A percentile compares a stretch with the other conserved stretches of the same genome.
These are phyloP conservation scores for Apoderus coryli DNA, from an alignment of 2,888 invertebrate species.

Conservation along the genomic window DNA sequence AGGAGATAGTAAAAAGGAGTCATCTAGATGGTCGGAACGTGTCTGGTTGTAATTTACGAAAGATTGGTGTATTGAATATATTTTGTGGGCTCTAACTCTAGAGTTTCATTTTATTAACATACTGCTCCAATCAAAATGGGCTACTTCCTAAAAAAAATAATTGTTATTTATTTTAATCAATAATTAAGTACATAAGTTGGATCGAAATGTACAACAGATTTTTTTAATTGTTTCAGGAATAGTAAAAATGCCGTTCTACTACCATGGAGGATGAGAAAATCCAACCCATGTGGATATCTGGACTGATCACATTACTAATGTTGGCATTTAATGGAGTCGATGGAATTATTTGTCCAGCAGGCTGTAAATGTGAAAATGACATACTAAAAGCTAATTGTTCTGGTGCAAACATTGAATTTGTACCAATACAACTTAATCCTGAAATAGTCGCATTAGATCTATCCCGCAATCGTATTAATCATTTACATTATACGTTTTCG, in stretches of 20 bases:
- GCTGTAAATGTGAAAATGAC: constrained; percentile 71
- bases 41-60: too few relatives aligned
- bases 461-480: constrained; percentile 68
- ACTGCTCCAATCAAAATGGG: too few relatives aligned
- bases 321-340: constrained; percentile 15
- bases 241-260: neutral
- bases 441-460: constrained; percentile 71
- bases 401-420: constrained; percentile 64
- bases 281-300: neutral
- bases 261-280: constrained; percentile 1
- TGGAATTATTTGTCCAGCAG: constrained; percentile 50
- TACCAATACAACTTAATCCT: constrained; percentile 81
- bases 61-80: too few relatives aligned
- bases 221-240: neutral
- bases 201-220: too few relatives aligned
- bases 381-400: constrained; percentile 63
- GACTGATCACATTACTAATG: neutral
- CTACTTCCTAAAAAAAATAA: too few relatives aligned
- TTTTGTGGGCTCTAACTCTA: too few relatives aligned
- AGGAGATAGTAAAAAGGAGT: too few relatives aligned
- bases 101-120: too few relatives aligned
- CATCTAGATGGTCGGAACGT: too few relatives aligned
- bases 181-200: too few relatives aligned
- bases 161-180: too few relatives aligned
- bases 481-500: constrained; percentile 60